Conservation (phyloP, 2,888 invertebrate genomes). For the Tetanocera ferruginea region DNA sequence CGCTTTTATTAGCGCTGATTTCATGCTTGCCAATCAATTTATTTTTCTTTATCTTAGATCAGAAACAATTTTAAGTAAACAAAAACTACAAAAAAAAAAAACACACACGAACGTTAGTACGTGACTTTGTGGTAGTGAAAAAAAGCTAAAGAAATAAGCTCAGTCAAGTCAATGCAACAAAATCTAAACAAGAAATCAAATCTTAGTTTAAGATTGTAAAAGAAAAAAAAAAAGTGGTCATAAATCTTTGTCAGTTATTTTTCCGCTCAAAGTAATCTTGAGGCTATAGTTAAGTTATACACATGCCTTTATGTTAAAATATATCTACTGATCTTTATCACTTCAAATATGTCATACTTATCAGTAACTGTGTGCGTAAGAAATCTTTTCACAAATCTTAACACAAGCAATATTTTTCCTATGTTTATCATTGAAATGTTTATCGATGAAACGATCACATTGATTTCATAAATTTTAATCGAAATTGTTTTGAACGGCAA, state of each 20-base stretch:
- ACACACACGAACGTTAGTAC: neutral
- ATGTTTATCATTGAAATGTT: neutral
- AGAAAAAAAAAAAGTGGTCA: neutral
- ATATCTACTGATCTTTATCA: neutral
- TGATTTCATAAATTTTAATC: neutral
- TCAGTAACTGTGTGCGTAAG: neutral
- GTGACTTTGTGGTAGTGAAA: neutral
- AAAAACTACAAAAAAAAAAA: neutral
- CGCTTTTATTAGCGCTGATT: conserved; percentile 1
- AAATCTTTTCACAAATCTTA: neutral
- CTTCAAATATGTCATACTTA: neutral
- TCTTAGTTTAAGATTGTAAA: neutral
- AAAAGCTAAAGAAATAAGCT: neutral
- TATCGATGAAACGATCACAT: neutral
- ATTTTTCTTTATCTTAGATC: neutral
- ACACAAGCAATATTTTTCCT: neutral
- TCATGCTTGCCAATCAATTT: conserved; percentile 27
- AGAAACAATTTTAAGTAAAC: neutral
- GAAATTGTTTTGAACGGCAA: neutral
- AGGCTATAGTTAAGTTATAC: neutral
- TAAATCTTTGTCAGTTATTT: conserved; percentile 16
- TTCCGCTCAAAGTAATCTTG: neutral
- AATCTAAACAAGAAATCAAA: conserved; percentile 13
- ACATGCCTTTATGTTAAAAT: neutral
- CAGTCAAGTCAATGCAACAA: neutral